Evolutionary conservation across 2,888 invertebrate species (phyloP).

Genomic region (Cinara cedri): DNA sequence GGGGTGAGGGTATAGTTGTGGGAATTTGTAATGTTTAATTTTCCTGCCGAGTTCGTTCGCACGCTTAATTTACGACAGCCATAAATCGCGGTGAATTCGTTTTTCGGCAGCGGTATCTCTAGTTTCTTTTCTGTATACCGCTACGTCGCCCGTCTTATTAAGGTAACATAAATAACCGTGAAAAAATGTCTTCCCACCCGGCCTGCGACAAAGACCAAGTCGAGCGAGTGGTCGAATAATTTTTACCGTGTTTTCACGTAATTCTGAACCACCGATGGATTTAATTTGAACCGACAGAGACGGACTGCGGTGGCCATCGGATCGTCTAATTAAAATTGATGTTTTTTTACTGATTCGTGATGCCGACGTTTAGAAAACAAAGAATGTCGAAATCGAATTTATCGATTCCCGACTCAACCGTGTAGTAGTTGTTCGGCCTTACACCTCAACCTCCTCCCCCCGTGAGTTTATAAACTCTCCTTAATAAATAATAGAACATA

Average conservation of each 20-base stretch:
- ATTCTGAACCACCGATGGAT: background rate
- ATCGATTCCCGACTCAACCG: background rate
- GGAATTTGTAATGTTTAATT: slow-evolving; percentile 27
- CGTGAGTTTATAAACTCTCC: too few species aligned
- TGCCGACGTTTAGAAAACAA: background rate
- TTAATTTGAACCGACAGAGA: slow-evolving; percentile 6
- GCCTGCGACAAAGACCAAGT: background rate
- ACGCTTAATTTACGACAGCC: slow-evolving; percentile 27
- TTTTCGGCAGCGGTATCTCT: slow-evolving; percentile 24
- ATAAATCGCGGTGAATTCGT: slow-evolving; percentile 45
- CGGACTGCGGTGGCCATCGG: too few species aligned
- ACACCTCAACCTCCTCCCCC: too few species aligned
- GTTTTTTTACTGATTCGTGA: background rate
- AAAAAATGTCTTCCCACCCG: background rate
- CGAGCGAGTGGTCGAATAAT: background rate
- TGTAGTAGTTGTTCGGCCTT: too few species aligned
- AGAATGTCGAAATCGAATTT: slow-evolving; percentile 4
- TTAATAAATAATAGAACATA: too few species aligned
- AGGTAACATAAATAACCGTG: slow-evolving; percentile 42
- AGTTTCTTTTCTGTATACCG: too few species aligned
- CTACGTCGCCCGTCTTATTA: slow-evolving; percentile 24
- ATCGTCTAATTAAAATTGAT: too few species aligned
- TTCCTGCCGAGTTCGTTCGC: background rate
- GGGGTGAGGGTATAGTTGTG: background rate
- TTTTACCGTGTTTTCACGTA: background rate